phyloP scores from a whole-genome alignment of 2,888 invertebrate species.

The Polydrusus pterygomalis region DNA sequence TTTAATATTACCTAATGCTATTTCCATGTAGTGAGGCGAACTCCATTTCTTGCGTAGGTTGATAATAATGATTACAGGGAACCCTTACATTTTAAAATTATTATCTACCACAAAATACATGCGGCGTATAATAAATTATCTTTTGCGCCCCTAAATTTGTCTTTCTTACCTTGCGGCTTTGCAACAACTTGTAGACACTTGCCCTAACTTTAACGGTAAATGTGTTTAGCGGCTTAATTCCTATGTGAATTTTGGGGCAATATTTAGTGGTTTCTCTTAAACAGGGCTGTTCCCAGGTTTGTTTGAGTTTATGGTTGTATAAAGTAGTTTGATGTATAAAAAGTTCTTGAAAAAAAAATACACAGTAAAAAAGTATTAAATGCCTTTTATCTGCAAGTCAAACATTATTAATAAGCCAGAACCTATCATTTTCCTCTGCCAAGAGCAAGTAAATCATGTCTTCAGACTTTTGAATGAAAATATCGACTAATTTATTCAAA shows the following conservation, averaged over 20 bases:
- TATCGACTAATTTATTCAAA: too few species aligned
- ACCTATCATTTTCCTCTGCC: too few species aligned
- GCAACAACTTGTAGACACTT: slow-evolving; percentile 25
- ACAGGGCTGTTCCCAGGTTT: slow-evolving; percentile 1
- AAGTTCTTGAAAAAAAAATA: too few species aligned
- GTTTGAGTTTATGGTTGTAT: not conserved
- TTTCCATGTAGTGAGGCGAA: not conserved
- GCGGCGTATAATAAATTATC: slow-evolving; percentile 14
- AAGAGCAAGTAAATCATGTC: too few species aligned
- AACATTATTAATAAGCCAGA: too few species aligned
- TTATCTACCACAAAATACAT: slow-evolving; percentile 14
- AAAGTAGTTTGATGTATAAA: too few species aligned
- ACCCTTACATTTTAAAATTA: slow-evolving; percentile 13
- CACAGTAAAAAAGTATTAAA: too few species aligned
- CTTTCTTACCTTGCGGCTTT: slow-evolving; percentile 27
- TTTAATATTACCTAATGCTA: not conserved
- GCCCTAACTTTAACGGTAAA: slow-evolving; percentile 20
- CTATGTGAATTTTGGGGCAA: slow-evolving; percentile 10
- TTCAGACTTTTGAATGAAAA: too few species aligned
- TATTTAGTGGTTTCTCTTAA: slow-evolving; percentile 28
- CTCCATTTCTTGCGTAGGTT: not conserved
- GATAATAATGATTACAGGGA: not conserved
- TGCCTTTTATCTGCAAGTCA: too few species aligned
- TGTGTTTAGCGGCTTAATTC: slow-evolving; percentile 25
- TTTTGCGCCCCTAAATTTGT: slow-evolving; percentile 21